Base-by-base conservation (phyloP, 2,888 invertebrate species). In the Lycocerus yunnanus region DNA sequence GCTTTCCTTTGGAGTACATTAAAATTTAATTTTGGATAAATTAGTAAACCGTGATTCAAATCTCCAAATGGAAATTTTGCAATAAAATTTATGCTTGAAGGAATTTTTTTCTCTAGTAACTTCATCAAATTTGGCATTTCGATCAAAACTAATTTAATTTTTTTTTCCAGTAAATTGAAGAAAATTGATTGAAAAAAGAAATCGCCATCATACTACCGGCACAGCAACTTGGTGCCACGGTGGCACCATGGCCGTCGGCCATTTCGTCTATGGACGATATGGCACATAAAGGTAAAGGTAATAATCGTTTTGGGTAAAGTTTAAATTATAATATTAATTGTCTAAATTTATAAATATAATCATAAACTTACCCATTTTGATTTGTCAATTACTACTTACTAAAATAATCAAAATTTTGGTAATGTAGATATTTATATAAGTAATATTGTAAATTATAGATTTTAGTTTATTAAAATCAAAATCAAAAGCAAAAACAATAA, bases 221-320 rank as follows among this genome's bases (percentile, higher is more conserved):
- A 89, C 93, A 93, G 90, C 92, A 94, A 88, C 91, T 94, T 84
- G 92, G 94, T 84, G 89, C 91, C 84, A 92, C 93, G 84, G 93
- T 94, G 89, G 92, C 93, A 86, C 93, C 94, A 83, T 95, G 95
- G 95, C 93, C 93, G 77, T 92, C 94, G 82, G 93, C 94, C 87
- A 90, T 90, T 84, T 91, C 92, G 87, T 91, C 94, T 84, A 92
- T 94, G 84, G 94, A 95, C 89, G 94, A 95, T 85, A 91, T 95
- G 89, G 93, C 94, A 82, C 94, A 95, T 89, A 95, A 95, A 92
- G 95, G 95, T 95, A 92, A 92, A 72, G 75, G 71, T 74, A 71
- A 74, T 71, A 74, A 71, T 72, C 75, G 75, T 65, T 71, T 75
- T 72, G 75, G 69, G 71, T 71, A 66, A 58, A 21, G 20, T 65